Evolutionary conservation across 2,797 vertebrate genomes (phyloP).

Genomic region (Malacoctenus gilli): DNA sequence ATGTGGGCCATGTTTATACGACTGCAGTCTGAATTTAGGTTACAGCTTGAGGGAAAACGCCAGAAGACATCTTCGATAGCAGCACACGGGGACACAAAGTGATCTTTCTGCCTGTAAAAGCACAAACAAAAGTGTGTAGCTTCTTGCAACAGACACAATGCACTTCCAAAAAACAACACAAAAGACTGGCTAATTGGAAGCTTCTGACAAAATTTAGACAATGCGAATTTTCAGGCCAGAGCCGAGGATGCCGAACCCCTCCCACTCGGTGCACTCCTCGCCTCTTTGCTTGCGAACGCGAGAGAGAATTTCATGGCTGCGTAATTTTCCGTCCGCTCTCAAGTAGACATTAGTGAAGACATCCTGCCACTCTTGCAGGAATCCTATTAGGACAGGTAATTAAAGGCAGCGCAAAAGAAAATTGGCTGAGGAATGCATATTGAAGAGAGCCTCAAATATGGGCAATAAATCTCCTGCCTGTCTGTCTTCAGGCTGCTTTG

Average conservation of each 20-base stretch:
- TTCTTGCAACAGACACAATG: no score
- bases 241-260: not conserved
- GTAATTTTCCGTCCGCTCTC: conserved; percentile 67
- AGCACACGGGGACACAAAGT: not conserved
- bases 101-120: not conserved
- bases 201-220: conserved; percentile 56
- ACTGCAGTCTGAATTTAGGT: conserved; percentile 51
- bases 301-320: conserved; percentile 46
- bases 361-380: conserved; percentile 62
- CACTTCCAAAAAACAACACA: conserved; percentile 20
- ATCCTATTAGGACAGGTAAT: conserved; percentile 79
- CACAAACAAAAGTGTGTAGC: no score
- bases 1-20: conserved; percentile 16
- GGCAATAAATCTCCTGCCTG: conserved; percentile 63
- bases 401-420: conserved; percentile 65
- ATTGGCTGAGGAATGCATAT: conserved; percentile 61
- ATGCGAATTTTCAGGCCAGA: conserved; percentile 35
- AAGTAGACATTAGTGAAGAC: conserved; percentile 74
- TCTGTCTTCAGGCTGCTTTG: conserved; percentile 65
- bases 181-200: conserved; percentile 67
- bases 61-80: conserved; percentile 19
- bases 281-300: conserved; percentile 41
- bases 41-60: conserved; percentile 33
- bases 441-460: conserved; percentile 61
- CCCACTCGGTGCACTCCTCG: conserved; percentile 16